phyloP scores from a whole-genome alignment of 2,888 invertebrate genomes.

The Diarsia dahlii region DNA sequence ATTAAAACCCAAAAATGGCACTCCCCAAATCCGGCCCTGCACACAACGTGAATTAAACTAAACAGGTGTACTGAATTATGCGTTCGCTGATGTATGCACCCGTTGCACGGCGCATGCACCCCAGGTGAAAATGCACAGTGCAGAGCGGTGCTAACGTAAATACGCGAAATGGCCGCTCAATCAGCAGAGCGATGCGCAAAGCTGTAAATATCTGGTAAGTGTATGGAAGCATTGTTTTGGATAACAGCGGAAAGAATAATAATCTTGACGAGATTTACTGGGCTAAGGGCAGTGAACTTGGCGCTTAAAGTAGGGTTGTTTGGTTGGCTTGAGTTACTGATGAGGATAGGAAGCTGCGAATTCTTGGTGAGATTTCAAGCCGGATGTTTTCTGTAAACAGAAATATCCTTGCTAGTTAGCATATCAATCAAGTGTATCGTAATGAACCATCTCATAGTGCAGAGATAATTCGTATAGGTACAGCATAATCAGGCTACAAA shows the following conservation, averaged over 20 bases:
- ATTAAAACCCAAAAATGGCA: not conserved
- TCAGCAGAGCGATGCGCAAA: slow-evolving; percentile 61
- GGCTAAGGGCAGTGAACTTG: slow-evolving; percentile 59
- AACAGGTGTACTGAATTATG: slow-evolving; percentile 70
- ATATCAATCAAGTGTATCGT: not conserved
- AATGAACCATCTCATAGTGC: not conserved
- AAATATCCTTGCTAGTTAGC: not conserved
- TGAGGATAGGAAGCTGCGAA: not conserved
- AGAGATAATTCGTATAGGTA: not conserved
- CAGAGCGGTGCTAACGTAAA: slow-evolving; percentile 69
- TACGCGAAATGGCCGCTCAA: slow-evolving; percentile 70
- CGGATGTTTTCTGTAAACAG: slow-evolving; percentile 25
- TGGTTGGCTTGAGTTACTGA: slow-evolving; percentile 29
- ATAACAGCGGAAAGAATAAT: slow-evolving; percentile 63
- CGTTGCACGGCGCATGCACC: slow-evolving; percentile 61
- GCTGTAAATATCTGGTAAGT: slow-evolving; percentile 68
- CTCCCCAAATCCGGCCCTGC: slow-evolving; percentile 56
- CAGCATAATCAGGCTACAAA: not conserved
- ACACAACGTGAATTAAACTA: slow-evolving; percentile 65
- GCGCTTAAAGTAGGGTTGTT: slow-evolving; percentile 20
- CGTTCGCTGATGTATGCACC: slow-evolving; percentile 69
- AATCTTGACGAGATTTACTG: slow-evolving; percentile 62
- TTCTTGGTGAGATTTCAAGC: not conserved
- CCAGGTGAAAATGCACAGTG: slow-evolving; percentile 73
- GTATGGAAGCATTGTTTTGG: slow-evolving; percentile 62